Evolutionary conservation across 2,113 vertebrate genomes (phyloP).

Genomic region (Pachycephala philippinensis): DNA sequence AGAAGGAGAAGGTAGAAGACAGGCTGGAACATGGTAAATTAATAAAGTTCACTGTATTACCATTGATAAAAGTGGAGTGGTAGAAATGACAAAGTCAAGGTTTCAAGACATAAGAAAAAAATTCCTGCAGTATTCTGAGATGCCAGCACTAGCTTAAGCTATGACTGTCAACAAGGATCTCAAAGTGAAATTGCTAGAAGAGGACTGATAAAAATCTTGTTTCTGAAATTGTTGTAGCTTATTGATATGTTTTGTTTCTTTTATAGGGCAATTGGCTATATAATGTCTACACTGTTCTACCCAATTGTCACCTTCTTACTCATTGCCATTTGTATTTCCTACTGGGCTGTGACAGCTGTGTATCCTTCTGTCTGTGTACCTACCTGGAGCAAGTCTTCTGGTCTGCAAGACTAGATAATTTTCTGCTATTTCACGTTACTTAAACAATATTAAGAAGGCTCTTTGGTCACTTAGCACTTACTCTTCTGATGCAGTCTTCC

Average conservation of each 20-base stretch:
- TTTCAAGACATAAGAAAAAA: neutral
- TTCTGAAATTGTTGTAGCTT: neutral
- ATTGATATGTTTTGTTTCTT: constrained; percentile 27
- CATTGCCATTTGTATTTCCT: constrained; percentile 88
- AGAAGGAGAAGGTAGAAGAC: neutral
- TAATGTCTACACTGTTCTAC: constrained; percentile 89
- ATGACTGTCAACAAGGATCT: neutral
- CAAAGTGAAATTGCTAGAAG: neutral
- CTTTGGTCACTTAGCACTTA: neutral
- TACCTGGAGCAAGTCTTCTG: neutral
- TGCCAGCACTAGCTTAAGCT: neutral
- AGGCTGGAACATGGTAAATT: neutral
- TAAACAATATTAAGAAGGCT: neutral
- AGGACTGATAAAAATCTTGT: neutral
- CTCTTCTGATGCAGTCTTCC: neutral
- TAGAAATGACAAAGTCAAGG: neutral
- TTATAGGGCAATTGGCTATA: constrained; percentile 86
- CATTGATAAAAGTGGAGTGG: neutral
- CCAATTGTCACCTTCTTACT: constrained; percentile 91
- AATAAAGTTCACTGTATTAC: neutral
- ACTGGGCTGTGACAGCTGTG: constrained; percentile 90
- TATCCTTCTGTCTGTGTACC: constrained; percentile 80
- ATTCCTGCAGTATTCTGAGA: neutral
- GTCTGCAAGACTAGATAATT: neutral
- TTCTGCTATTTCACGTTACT: neutral